Conservation (phyloP, 2,888 invertebrate species). For the Lapara coniferarum region DNA sequence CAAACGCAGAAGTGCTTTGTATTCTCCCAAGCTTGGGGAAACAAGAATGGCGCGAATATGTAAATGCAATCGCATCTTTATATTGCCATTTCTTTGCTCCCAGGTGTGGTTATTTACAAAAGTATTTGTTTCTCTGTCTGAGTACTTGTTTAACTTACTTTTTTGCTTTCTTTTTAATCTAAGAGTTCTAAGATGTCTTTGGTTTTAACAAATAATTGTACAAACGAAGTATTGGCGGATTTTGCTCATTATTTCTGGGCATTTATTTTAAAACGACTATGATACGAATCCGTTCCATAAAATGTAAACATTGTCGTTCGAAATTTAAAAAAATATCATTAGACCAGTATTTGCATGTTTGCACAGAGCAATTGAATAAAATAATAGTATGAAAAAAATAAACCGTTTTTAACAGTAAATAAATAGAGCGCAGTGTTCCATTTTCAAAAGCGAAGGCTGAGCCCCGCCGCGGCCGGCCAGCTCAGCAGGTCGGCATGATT, state of each 20-base stretch:
- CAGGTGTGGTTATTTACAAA: background rate
- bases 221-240: background rate
- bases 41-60: conserved; percentile 4
- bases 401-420: background rate
- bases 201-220: background rate
- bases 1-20: conserved; percentile 2
- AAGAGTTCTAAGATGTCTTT: too few relatives aligned
- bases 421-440: conserved; percentile 15
- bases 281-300: background rate
- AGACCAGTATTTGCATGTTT: background rate
- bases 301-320: background rate
- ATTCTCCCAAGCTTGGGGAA: background rate
- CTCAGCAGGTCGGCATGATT: conserved; percentile 29
- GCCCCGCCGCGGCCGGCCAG: conserved; percentile 21
- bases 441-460: conserved; percentile 16
- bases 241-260: too few relatives aligned
- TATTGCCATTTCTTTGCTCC: background rate
- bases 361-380: background rate
- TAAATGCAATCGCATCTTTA: conserved; percentile 19
- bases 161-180: too few relatives aligned
- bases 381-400: background rate
- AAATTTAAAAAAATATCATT: background rate
- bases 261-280: too few relatives aligned
- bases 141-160: background rate
- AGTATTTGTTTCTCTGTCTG: background rate